Evolutionary conservation across 2,888 invertebrate species (phyloP), one percentile per base, ranked within the genome.

Genomic region (Macaria liturata): DNA sequence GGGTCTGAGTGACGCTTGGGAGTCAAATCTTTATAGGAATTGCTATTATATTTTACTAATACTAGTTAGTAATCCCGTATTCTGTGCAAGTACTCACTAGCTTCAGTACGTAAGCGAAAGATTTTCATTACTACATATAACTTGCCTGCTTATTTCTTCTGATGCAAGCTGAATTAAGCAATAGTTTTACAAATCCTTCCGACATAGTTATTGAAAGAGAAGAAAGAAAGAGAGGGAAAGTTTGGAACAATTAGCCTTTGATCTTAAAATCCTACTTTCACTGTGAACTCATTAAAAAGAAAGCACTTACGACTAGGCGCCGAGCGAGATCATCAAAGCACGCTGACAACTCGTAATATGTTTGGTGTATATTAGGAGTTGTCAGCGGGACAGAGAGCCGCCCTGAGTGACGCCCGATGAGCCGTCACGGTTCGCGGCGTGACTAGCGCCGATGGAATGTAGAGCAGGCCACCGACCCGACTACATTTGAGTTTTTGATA

Each of bases 361-460:
- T 20, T 20, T 20, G 46, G 43, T n/a, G n/a, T 49, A 55, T 50
- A 59, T 68, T 60, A 63, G 53, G 31, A 32, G 50, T 40, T 57
- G 63, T 61, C 58, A 57, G 49, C 60, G 54, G 64, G 57, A 71
- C 54, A 59, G 65, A 65, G 64, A 59, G 59, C 56, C 47, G 39
- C 49, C 62, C 42, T 47, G 53, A 48, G 47, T 52, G 47, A 50
- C 48, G 32, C 47, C 37, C 49, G 56, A 56, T 54, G 59, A 57
- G 60, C 53, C 46, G 59, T 61, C 54, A 63, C 51, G 64, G 58
- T 48, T 47, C 58, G 57, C 7, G 34, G 7, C 34, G 53, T 32
- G 62, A 62, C 52, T 51, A 52, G 62, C 51, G 48, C 53, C 48
- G 58, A 44, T 46, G 56, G 67, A 62, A 71, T 71, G 68, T 59